A percentile compares a stretch with the other conserved stretches of the same genome.
Conservation (phyloP, 2,113 vertebrate species). For the Charina bottae region DNA sequence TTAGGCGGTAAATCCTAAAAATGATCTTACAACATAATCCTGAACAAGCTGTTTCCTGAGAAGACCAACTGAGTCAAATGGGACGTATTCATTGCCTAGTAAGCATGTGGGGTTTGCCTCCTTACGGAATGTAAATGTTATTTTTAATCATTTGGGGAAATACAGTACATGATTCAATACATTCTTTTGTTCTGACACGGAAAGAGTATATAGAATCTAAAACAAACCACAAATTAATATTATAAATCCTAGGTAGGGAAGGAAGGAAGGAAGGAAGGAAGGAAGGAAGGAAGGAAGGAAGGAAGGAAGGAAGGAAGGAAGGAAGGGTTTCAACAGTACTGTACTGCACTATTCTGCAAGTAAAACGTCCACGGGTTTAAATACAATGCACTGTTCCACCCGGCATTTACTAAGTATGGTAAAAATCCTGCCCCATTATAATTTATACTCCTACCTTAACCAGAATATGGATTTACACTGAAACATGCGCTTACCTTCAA, state of each 20-base stretch:
- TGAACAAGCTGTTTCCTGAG: not conserved
- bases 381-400: not conserved
- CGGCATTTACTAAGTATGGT: not conserved
- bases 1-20: not conserved
- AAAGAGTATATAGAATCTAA: not conserved
- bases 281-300: no score
- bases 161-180: not conserved
- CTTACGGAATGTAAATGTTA: not conserved
- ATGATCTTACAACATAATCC: not conserved
- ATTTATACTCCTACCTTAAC: not conserved
- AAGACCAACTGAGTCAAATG: not conserved
- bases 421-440: not conserved
- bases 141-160: not conserved
- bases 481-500: conserved; percentile 77
- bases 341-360: not conserved
- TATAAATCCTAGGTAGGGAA: not conserved
- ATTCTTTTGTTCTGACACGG: not conserved
- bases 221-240: not conserved
- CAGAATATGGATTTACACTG: not conserved
- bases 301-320: no score
- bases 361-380: not conserved
- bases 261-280: no score
- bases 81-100: not conserved
- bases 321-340: not conserved
- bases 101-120: not conserved